phyloP scores from a whole-genome alignment of 2,797 vertebrate genomes.

The Odontamblyopus rebecca region DNA sequence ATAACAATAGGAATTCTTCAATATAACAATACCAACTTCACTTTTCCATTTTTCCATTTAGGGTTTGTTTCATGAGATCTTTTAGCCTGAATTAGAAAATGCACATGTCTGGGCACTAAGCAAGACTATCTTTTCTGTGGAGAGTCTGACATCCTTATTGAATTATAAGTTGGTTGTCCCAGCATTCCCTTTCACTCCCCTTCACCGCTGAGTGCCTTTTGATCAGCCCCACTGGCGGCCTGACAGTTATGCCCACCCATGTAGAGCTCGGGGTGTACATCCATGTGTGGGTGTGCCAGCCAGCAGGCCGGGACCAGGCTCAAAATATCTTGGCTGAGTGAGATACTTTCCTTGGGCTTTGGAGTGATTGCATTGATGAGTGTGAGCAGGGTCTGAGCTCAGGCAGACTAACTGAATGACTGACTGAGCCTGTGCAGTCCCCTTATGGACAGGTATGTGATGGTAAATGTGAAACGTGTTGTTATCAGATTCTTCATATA shows the following conservation, averaged over 20 bases:
- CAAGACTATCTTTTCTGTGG: background rate
- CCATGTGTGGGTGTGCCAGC: constrained; percentile 53
- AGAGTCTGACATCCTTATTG: background rate
- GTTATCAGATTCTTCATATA: background rate
- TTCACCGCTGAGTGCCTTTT: constrained; percentile 53
- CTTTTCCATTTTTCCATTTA: background rate
- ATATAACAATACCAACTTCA: background rate
- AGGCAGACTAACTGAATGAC: constrained; percentile 61
- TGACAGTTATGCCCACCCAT: constrained; percentile 79
- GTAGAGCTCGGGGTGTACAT: constrained; percentile 44
- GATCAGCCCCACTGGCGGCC: constrained; percentile 56
- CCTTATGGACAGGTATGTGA: constrained; percentile 29
- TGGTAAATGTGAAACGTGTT: background rate
- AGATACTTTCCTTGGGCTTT: constrained; percentile 61
- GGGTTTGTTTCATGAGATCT: background rate
- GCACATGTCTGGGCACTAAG: background rate
- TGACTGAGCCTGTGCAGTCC: constrained; percentile 46
- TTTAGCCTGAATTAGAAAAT: background rate
- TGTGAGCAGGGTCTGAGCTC: constrained; percentile 42
- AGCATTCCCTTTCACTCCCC: constrained; percentile 51
- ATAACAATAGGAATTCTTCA: background rate
- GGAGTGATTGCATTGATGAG: constrained; percentile 57
- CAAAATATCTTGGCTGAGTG: constrained; percentile 68
- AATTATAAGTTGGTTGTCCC: constrained; percentile 58
- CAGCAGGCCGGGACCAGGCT: constrained; percentile 53